Conservation (phyloP, 30 jellyfish, hydroid and myxozoan genomes). For the Euphysa ruthae region DNA sequence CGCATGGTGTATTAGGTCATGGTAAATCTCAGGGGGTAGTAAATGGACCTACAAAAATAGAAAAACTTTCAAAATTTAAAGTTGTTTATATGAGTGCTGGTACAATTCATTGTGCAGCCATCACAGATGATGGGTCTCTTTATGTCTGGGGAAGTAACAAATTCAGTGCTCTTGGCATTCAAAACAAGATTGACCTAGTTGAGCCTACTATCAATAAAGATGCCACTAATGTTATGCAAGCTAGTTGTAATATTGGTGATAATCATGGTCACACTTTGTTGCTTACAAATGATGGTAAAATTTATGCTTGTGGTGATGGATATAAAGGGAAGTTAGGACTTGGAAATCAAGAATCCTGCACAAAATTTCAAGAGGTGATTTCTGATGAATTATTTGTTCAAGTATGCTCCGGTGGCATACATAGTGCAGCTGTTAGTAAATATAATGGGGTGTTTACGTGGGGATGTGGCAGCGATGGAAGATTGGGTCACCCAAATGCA, state of each 20-base stretch:
- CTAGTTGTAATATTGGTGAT: constrained; percentile 14
- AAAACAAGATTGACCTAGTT: not conserved
- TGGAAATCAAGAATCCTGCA: not conserved
- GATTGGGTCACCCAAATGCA: constrained; percentile 28
- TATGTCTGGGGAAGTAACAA: not conserved
- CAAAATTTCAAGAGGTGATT: not conserved
- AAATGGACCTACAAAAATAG: not conserved
- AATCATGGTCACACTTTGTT: constrained; percentile 22
- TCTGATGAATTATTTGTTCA: not conserved
- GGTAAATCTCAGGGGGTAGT: not conserved
- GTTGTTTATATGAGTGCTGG: constrained; percentile 21
- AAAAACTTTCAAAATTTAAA: not conserved
- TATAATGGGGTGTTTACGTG: constrained; percentile 4
- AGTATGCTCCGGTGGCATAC: constrained; percentile 19
- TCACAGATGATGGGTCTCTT: not conserved
- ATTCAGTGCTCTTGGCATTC: not conserved
- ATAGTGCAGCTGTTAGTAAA: constrained; percentile 16
- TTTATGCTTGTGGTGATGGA: constrained; percentile 23
- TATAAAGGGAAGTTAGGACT: constrained; percentile 18
- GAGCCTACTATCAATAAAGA: not conserved
- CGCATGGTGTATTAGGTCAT: constrained; percentile 24
- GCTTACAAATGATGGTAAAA: not conserved
- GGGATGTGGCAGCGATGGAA: constrained; percentile 36
- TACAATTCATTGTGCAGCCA: constrained; percentile 12
- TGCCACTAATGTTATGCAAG: not conserved